phyloP scores from a whole-genome alignment of 2,797 vertebrate species.

The Peromyscus melanophrys region DNA sequence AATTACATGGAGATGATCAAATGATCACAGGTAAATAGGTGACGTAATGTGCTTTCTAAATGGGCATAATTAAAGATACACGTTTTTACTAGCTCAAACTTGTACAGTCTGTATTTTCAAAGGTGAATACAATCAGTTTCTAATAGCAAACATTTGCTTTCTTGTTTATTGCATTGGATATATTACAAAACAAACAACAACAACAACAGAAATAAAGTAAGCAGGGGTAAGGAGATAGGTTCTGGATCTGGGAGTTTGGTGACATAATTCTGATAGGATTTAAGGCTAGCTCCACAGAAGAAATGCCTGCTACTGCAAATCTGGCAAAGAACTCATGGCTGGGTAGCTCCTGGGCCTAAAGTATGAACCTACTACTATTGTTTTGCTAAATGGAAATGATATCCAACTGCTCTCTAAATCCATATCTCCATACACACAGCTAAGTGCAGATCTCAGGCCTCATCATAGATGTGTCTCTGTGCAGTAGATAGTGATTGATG shows the following conservation, averaged over 20 bases:
- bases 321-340: no score
- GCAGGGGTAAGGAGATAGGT: background rate
- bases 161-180: background rate
- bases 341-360: background rate
- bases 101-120: background rate
- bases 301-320: background rate
- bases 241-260: background rate
- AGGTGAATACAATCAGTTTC: background rate
- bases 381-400: background rate
- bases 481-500: background rate
- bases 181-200: background rate
- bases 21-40: background rate
- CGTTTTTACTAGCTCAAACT: background rate
- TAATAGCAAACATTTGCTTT: background rate
- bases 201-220: background rate
- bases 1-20: background rate
- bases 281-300: background rate
- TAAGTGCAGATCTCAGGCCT: background rate
- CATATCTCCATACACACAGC: rapidly evolving
- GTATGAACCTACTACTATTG: no score
- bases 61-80: background rate
- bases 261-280: background rate
- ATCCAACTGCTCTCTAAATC: background rate
- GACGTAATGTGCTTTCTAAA: background rate
- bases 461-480: background rate